A percentile compares a stretch with the other conserved stretches of the same genome.
phyloP scores from a whole-genome alignment of 2,113 vertebrate genomes.

The Python bivittatus region DNA sequence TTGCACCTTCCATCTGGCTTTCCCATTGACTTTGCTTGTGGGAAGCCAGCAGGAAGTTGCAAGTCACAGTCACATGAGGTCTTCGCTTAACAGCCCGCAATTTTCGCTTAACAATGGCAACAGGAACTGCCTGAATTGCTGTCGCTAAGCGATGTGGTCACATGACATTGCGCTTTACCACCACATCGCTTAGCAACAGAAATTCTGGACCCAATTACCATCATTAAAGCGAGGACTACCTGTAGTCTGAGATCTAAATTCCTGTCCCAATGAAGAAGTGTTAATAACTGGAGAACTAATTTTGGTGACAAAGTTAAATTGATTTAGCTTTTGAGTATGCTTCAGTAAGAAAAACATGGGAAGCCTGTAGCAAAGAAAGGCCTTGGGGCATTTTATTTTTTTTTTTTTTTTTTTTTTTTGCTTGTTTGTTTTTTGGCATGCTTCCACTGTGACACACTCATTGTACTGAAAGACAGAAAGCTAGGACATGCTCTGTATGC shows the following conservation, averaged over 20 bases:
- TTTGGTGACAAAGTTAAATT: neutral
- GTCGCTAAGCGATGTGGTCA: neutral
- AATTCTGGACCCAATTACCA: neutral
- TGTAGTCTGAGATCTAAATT: neutral
- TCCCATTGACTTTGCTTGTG: neutral
- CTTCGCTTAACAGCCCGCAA: neutral
- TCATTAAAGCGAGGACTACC: neutral
- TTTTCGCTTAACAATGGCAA: neutral
- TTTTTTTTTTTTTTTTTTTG: neutral
- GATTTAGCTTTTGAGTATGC: neutral
- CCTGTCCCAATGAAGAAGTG: neutral
- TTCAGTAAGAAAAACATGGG: neutral
- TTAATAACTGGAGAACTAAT: neutral
- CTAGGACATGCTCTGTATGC: neutral
- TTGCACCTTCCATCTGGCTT: neutral
- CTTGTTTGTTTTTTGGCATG: neutral
- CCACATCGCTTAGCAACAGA: neutral
- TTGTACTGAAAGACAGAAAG: neutral
- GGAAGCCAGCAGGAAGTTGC: neutral
- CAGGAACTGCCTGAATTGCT: neutral
- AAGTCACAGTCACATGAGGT: neutral
- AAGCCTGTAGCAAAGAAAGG: neutral
- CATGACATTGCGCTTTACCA: no score
- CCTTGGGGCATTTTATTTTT: neutral
- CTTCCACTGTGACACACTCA: neutral